Evolutionary conservation across 2,113 vertebrate species (phyloP), one percentile per base, ranked within the genome.

Genomic region (Archilochus colubris): DNA sequence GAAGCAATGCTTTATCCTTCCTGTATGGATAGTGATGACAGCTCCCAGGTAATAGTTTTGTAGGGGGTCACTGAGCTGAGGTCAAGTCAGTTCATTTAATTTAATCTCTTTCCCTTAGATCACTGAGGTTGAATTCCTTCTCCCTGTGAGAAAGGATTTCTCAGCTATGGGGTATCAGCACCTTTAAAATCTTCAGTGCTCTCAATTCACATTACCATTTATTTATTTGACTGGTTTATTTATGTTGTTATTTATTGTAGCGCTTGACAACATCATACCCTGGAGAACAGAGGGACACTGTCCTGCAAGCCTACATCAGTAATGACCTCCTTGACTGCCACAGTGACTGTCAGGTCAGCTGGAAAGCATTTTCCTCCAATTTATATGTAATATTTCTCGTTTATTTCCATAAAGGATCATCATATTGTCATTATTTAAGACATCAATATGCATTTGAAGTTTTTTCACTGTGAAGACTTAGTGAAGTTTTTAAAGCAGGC

Each of bases 231-330:
- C 33, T 66, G 44, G 16, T 54, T 89, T 89, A 7, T 69, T 88
- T 24, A 22, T 82, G 25, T 43, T 51, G 68, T 33, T 86, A 36
- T 90, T 82, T 89, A 82, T 91, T 96, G 74, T 74, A 99, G 99
- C 99, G 99, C 88, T 96, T 99, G 95, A 99, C 99, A 61, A 98
- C 98, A 4, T 99, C 99, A 10, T 98, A 99, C 43, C 98, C 98
- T 4, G 99, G 99, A 28, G 99, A 99, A 75, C 99, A 99, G 96
- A 98, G 99, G 92, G 99, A 99, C 94, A 99, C 98, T 0, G 98
- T 99, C 16, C 97, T 99, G 82, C 99, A 99, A 88, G 99, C 99
- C 80, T 99, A 98, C 76, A 97, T 99, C 96, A 98, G 97, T 95
- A 99, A 99, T 7, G 99, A 99, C 94, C 98, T 99, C 57, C 91